Evolutionary conservation across 2,888 invertebrate genomes (phyloP), one percentile per base, ranked within the genome.

Genomic region (Anticlea derivata): DNA sequence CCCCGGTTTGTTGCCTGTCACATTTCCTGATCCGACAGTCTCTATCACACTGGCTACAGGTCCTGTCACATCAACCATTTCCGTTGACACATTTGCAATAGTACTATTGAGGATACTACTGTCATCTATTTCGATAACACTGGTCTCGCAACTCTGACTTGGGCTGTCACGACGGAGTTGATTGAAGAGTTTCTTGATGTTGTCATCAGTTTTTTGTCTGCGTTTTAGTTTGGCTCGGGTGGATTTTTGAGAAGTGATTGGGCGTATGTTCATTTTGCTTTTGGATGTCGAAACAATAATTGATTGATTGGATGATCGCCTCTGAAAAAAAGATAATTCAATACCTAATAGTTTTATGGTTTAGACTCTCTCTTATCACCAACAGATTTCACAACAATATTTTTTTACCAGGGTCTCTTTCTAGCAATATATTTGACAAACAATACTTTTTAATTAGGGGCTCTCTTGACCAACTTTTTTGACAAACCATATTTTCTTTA

Each of bases 251-350:
- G 58, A 62, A 23, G 70, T 58, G 37, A 62, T 37, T 0, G 38
- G 30, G 29, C 53, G 22, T 20, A 29, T 10, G 8, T 48, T 65
- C 58, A 64, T 61, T 51, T 61, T 70, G 1, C 53, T 50, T 27
- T 60, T 64, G 29, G 59, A 63, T 7, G 50, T 37, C 13, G 35
- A 58, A 7, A 49, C 29, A 34, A 53, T 51, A 1, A 57, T 2
- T 0, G 66, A 65, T 2, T 40, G 20, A 12, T 61, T 58, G n/a
- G 64, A 60, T 6, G 69, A 63, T 37, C 43, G 63, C 43, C 41
- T 67, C 80, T 79, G 63, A 20, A 73, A 70, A 30, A n/a, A n/a
- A n/a, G n/a, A n/a, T n/a, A 17, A 24, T 1, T 11, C 17, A 17
- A 17, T 17, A 4, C 4, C 2, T 17, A 4, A 3, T 3, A 17